Base-by-base conservation (phyloP, 2,797 vertebrate species). In the Crenuchus spilurus region DNA sequence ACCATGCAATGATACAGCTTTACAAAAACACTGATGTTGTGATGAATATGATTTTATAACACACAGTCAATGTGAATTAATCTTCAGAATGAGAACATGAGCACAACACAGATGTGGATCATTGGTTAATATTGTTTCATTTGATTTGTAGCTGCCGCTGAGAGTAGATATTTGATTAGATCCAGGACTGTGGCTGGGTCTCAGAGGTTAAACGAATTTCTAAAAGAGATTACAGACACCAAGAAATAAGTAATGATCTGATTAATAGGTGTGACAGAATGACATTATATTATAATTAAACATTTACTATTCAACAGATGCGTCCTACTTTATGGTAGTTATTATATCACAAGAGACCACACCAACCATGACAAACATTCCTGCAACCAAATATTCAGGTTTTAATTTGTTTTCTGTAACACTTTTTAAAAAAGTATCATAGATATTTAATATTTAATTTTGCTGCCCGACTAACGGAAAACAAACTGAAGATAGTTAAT, bases 151-250 rank as follows among this genome's bases (percentile, higher is more conserved):
- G 57, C 11, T 60, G 35, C 39, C 26, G 14, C 57, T 6, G 57
- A 60, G 57, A 37, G 33, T 26, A 60, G 33, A 31, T 22, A 11
- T 58, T 48, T 44, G 62, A 77, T 73, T 77, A 67, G 16, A 90
- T 81, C 78, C 67, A 65, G 55, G 48, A 83, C 81, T 42, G 83
- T 84, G 81, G 76, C 61, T 78, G 79, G 86, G 88, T 89, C 88
- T 87, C 86, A 0, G 84, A 87, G 87, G 87, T 90, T 86, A 86
- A 90, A 90, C 87, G 76, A 90, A 85, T 89, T 80, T 73, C 84
- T 85, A 73, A 82, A 84, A 74, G 79, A 77, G 70, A 86, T 79
- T 77, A 41, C 67, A 20, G 75, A 10, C 20, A 28, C 66, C 58
- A 28, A 57, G 75, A 82, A 83, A 76, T 87, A 60, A 39, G 57